phyloP scores from a whole-genome alignment of 1,140 invertebrate species.

The Drosophila obscura region DNA sequence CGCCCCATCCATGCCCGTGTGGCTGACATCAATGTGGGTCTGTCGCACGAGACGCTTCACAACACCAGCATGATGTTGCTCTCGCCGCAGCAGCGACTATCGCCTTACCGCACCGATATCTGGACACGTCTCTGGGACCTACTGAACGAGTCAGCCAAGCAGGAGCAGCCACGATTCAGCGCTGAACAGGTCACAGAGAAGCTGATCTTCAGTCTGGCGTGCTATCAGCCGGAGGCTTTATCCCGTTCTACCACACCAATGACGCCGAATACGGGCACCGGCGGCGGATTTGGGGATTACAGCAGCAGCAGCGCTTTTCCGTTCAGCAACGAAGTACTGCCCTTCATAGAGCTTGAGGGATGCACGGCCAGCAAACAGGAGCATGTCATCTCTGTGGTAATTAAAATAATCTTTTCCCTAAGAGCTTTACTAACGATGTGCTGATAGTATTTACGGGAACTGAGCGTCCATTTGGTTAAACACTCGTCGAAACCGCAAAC shows the following conservation, averaged over 20 bases:
- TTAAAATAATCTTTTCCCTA: slow-evolving; percentile 40
- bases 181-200: slow-evolving; percentile 90
- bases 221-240: slow-evolving; percentile 93
- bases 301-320: slow-evolving; percentile 78
- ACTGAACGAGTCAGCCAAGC: slow-evolving; percentile 85
- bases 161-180: slow-evolving; percentile 87
- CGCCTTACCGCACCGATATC: slow-evolving; percentile 91
- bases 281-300: slow-evolving; percentile 84
- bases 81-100: slow-evolving; percentile 90
- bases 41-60: slow-evolving; percentile 88
- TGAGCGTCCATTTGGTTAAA: slow-evolving; percentile 92
- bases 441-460: slow-evolving; percentile 89
- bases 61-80: slow-evolving; percentile 92
- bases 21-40: slow-evolving; percentile 74
- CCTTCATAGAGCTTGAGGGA: slow-evolving; percentile 92
- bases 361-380: slow-evolving; percentile 94
- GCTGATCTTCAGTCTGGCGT: slow-evolving; percentile 90
- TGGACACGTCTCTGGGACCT: slow-evolving; percentile 93
- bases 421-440: neutral
- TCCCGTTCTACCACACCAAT: slow-evolving; percentile 92
- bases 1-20: slow-evolving; percentile 78
- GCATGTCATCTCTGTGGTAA: slow-evolving; percentile 92
- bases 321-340: slow-evolving; percentile 86
- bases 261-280: slow-evolving; percentile 87
- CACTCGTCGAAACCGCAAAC: slow-evolving; percentile 85